These are phyloP conservation scores for Drosophila leontia DNA, from an alignment of 1,140 invertebrate genomes.

Conservation along the genomic window DNA sequence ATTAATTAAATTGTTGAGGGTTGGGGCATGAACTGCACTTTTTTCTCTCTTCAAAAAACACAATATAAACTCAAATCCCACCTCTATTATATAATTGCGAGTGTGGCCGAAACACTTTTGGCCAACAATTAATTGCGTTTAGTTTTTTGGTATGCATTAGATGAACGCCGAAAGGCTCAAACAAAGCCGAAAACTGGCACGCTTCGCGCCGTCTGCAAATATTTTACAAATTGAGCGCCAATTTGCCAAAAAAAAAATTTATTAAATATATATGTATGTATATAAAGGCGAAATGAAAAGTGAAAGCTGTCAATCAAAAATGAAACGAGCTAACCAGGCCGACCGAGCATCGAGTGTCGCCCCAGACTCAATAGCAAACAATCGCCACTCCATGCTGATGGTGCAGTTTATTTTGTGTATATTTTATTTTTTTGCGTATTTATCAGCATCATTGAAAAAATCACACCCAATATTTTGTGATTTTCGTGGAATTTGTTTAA, in stretches of 20 bases:
- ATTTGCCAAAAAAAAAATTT: constrained; percentile 28
- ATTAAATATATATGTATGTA: not conserved
- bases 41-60: not conserved
- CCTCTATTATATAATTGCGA: constrained; percentile 25
- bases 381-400: constrained; percentile 36
- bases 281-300: constrained; percentile 48
- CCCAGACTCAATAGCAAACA: constrained; percentile 21
- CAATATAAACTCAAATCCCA: not conserved
- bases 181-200: constrained; percentile 29
- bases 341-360: constrained; percentile 32
- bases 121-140: constrained; percentile 65
- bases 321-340: constrained; percentile 44
- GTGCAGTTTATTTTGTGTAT: constrained; percentile 14
- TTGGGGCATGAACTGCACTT: not conserved
- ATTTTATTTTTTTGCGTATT: not conserved
- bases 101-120: constrained; percentile 27
- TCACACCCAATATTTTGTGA: constrained; percentile 12
- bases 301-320: constrained; percentile 73
- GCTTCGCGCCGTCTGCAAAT: constrained; percentile 35
- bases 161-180: constrained; percentile 38
- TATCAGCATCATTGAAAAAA: not conserved
- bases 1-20: not conserved
- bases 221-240: constrained; percentile 40
- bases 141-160: constrained; percentile 68
- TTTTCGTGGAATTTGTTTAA: not conserved